These are phyloP conservation scores for Nowickia ferox DNA, from an alignment of 2,888 invertebrate species.

Conservation along the genomic window DNA sequence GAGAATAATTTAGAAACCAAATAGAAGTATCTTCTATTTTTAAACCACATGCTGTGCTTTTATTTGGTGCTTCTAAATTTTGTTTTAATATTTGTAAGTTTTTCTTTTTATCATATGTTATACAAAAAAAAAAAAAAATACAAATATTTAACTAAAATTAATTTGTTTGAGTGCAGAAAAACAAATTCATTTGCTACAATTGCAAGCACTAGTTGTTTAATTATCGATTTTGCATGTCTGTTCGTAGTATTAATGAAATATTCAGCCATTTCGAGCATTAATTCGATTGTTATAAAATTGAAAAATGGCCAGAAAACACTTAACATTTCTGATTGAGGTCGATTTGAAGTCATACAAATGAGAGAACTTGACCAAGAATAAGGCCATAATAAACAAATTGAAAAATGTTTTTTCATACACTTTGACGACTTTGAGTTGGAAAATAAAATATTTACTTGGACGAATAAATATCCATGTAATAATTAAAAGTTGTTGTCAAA, in stretches of 20 bases:
- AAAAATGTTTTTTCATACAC: constrained; percentile 29
- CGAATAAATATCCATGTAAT: too few species aligned
- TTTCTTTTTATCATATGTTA: too few species aligned
- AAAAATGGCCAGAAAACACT: constrained; percentile 3
- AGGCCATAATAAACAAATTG: constrained; percentile 60
- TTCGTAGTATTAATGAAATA: constrained; percentile 49
- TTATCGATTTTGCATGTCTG: constrained; percentile 52
- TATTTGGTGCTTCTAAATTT: too few species aligned
- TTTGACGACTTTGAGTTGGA: too few species aligned
- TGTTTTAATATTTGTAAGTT: too few species aligned
- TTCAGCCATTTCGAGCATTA: constrained; percentile 40
- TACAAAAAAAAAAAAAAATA: too few species aligned
- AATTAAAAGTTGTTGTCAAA: too few species aligned
- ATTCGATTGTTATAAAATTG: constrained; percentile 11
- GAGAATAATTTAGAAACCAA: too few species aligned
- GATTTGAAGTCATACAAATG: constrained; percentile 64
- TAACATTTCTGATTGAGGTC: constrained; percentile 61
- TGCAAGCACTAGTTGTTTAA: not conserved
- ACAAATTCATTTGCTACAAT: not conserved
- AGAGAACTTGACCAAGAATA: constrained; percentile 71
- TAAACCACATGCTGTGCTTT: too few species aligned
- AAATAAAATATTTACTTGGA: too few species aligned
- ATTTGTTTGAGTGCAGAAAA: not conserved
- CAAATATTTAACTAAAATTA: too few species aligned
- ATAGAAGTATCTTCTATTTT: too few species aligned